Evolutionary conservation across 2,888 invertebrate genomes (phyloP).

Genomic region (Macrophya annulata): DNA sequence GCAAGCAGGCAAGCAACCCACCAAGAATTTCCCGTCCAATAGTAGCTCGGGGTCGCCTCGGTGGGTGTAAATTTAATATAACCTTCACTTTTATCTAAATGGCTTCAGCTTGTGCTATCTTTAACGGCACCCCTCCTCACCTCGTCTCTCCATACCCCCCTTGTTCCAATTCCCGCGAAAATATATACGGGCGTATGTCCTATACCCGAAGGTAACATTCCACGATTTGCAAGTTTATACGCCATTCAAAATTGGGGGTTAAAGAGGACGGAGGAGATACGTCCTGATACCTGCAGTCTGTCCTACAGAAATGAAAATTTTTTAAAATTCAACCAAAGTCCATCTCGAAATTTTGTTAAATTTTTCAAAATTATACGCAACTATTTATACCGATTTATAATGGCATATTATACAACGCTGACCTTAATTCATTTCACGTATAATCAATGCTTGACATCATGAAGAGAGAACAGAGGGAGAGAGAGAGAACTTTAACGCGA

Average conservation of each 20-base stretch:
- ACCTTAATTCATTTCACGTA: slow-evolving; percentile 28
- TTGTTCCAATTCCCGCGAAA: slow-evolving; percentile 39
- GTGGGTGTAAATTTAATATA: slow-evolving; percentile 74
- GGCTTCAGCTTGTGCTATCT: slow-evolving; percentile 64
- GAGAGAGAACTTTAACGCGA: slow-evolving; percentile 13
- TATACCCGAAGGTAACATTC: slow-evolving; percentile 13
- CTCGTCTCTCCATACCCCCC: background rate
- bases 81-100: slow-evolving; percentile 74
- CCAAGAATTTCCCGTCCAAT: slow-evolving; percentile 43
- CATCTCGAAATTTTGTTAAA: background rate
- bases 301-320: background rate
- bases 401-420: background rate
- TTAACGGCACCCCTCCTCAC: slow-evolving; percentile 28
- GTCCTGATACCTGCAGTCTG: background rate
- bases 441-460: background rate
- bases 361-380: background rate
- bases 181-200: slow-evolving; percentile 45
- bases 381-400: background rate
- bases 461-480: background rate
- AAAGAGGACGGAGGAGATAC: background rate
- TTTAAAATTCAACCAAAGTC: background rate
- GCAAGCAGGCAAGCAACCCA: background rate
- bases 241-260: background rate
- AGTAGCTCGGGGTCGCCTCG: slow-evolving; percentile 47
- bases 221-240: background rate